Evolutionary conservation across 2,797 vertebrate genomes (phyloP).

Genomic region (Monodelphis domestica): DNA sequence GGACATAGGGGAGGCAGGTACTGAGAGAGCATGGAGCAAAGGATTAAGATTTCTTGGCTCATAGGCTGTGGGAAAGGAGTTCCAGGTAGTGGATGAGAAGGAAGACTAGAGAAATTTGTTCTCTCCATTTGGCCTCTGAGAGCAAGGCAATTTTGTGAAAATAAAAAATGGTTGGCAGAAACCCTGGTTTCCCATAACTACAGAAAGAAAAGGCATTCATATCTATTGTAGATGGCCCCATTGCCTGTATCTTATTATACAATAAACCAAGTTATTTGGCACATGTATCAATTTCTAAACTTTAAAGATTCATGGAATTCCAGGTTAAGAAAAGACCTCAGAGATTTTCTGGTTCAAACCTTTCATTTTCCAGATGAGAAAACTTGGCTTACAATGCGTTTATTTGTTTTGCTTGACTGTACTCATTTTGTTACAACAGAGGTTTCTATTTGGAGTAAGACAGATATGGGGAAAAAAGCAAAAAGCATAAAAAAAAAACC

Average conservation of each 20-base stretch:
- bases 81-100: neutral
- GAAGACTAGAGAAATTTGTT: neutral
- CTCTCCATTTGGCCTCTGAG: neutral
- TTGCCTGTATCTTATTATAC: neutral
- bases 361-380: neutral
- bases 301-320: slow-evolving; percentile 6
- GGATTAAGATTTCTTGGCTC: neutral
- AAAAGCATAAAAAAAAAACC: neutral
- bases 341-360: slow-evolving; percentile 6
- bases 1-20: too few species aligned
- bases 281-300: neutral
- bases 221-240: neutral
- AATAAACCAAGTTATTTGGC: neutral
- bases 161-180: slow-evolving; percentile 8
- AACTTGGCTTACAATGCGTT: slow-evolving; percentile 9
- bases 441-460: neutral
- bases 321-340: neutral
- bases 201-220: slow-evolving; percentile 18
- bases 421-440: neutral
- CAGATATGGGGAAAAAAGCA: neutral
- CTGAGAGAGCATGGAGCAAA: neutral
- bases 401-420: neutral
- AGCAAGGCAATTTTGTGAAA: neutral
- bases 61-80: neutral
- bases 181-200: slow-evolving; percentile 11